These are phyloP conservation scores for Marasmarcha lunaedactyla DNA, from an alignment of 2,888 invertebrate species.

Conservation along the genomic window DNA sequence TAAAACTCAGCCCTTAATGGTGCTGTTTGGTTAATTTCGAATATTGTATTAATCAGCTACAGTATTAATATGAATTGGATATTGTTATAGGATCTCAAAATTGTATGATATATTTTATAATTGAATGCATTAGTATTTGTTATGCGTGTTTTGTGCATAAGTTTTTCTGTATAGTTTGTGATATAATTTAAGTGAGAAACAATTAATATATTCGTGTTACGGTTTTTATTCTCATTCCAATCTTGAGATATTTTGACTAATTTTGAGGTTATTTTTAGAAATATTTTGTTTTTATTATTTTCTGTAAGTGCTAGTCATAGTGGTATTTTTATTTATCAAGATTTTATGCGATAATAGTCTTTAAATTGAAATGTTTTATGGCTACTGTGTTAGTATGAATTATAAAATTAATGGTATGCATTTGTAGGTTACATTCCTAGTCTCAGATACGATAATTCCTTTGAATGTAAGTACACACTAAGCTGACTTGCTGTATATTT, in stretches of 20 bases:
- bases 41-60: too few relatives aligned
- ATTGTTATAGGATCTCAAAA: too few relatives aligned
- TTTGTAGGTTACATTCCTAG: conserved; percentile 43
- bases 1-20: too few relatives aligned
- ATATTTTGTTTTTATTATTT: conserved; percentile 22
- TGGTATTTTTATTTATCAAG: conserved; percentile 26
- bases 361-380: conserved; percentile 11
- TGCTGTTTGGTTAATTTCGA: too few relatives aligned
- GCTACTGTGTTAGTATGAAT: too few relatives aligned
- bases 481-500: too few relatives aligned
- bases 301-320: conserved; percentile 35
- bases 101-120: too few relatives aligned
- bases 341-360: conserved; percentile 18
- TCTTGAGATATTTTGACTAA: background rate
- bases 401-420: conserved; percentile 15
- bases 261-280: conserved; percentile 4
- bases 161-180: conserved; percentile 1
- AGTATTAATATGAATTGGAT: too few relatives aligned
- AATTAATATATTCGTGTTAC: conserved; percentile 16
- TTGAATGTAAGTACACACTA: too few relatives aligned
- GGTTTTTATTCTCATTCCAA: conserved; percentile 15
- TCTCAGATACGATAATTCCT: conserved; percentile 12
- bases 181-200: conserved; percentile 4
- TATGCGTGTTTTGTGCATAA: background rate
- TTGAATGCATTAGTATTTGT: too few relatives aligned